phyloP scores from a whole-genome alignment of 2,888 invertebrate species.

The Smittia sp. region DNA sequence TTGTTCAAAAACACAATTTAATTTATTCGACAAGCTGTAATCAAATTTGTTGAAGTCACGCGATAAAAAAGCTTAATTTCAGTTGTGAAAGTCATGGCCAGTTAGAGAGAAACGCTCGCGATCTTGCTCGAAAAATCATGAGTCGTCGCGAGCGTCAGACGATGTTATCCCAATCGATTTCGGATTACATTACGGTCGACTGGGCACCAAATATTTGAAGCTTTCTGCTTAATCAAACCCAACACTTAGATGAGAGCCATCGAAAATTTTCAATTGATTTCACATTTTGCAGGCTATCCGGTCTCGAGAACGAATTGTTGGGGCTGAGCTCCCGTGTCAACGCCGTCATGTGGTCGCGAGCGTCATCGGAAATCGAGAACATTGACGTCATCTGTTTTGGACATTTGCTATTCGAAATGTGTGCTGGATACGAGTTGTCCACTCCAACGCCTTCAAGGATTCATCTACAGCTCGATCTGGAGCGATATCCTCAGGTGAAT shows the following conservation, averaged over 20 bases:
- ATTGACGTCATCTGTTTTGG: slow-evolving; percentile 74
- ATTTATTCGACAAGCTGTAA: background rate
- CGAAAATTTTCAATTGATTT: too few relatives aligned
- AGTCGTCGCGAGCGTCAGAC: background rate
- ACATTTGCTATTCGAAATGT: slow-evolving; percentile 88
- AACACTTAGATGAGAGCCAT: too few relatives aligned
- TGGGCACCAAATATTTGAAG: too few relatives aligned
- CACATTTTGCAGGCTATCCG: slow-evolving; percentile 65
- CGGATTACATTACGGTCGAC: background rate
- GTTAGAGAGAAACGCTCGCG: too few relatives aligned
- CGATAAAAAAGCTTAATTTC: background rate
- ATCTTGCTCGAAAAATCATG: background rate
- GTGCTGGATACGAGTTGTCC: slow-evolving; percentile 77
- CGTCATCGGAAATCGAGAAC: slow-evolving; percentile 54
- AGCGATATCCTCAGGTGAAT: slow-evolving; percentile 68
- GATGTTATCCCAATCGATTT: background rate
- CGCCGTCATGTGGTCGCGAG: slow-evolving; percentile 56
- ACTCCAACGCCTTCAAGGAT: slow-evolving; percentile 71
- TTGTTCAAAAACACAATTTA: background rate
- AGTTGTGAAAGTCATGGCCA: background rate
- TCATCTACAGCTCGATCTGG: slow-evolving; percentile 67
- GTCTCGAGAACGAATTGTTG: slow-evolving; percentile 80
- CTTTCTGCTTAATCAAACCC: too few relatives aligned
- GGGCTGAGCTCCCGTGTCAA: slow-evolving; percentile 64
- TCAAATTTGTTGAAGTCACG: background rate